phyloP scores from a whole-genome alignment of 2,888 invertebrate genomes.

The Agriopis aurantiaria region DNA sequence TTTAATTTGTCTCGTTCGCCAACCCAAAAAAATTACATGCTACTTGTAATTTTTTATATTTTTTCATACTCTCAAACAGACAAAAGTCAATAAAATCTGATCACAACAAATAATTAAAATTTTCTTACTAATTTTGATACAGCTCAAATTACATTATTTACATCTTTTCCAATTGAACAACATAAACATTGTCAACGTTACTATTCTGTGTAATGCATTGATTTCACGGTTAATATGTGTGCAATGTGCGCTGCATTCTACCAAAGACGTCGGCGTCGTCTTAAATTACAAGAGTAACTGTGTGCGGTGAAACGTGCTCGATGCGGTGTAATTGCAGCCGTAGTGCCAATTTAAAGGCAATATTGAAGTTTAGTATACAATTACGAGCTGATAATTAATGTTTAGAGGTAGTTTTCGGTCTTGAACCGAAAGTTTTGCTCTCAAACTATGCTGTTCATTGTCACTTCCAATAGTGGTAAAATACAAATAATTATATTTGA shows the following conservation, averaged over 20 bases:
- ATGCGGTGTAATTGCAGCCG: slow-evolving; percentile 70
- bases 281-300: slow-evolving; percentile 62
- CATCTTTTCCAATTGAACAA: background rate
- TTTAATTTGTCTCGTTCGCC: no score
- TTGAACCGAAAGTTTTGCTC: background rate
- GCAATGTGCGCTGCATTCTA: slow-evolving; percentile 59
- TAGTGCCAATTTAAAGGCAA: slow-evolving; percentile 63
- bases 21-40: no score
- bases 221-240: slow-evolving; percentile 63
- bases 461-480: background rate
- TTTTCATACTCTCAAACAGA: no score
- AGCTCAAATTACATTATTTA: no score
- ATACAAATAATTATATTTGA: background rate
- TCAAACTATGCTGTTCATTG: background rate
- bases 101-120: no score
- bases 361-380: slow-evolving; percentile 41
- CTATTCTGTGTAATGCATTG: slow-evolving; percentile 52
- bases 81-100: no score
- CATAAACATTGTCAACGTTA: slow-evolving; percentile 37
- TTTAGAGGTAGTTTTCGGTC: slow-evolving; percentile 7
- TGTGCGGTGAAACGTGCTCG: slow-evolving; percentile 61
- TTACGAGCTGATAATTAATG: slow-evolving; percentile 35
- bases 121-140: no score
- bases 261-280: slow-evolving; percentile 54
- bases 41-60: no score